Percentiles rank a stretch among this genome's conserved stretches.
Conservation (phyloP, 2,113 vertebrate genomes). For the Montifringilla adamsi region DNA sequence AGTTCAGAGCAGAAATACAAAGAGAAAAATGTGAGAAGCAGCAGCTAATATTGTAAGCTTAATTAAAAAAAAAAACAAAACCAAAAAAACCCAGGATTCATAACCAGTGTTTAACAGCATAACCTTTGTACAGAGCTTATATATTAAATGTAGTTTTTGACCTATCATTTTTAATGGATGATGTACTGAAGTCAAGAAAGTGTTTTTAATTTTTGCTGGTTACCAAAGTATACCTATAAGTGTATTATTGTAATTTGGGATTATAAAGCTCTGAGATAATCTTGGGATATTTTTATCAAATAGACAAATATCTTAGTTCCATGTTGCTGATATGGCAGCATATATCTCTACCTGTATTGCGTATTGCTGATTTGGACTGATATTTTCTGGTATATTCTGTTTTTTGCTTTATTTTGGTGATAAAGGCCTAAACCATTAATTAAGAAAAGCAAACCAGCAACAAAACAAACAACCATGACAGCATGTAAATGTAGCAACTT, state of each 20-base stretch:
- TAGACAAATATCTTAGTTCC: not conserved
- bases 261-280: not conserved
- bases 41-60: not conserved
- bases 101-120: not conserved
- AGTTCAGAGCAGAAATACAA: not conserved
- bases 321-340: not conserved
- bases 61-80: not conserved
- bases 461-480: not conserved
- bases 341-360: not conserved
- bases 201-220: not conserved
- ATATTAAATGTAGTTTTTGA: not conserved
- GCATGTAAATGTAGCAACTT: conserved; percentile 9
- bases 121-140: not conserved
- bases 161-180: not conserved
- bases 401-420: not conserved
- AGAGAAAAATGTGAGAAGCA: not conserved
- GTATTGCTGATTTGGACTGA: not conserved
- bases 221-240: not conserved
- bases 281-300: not conserved
- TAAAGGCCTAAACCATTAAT: not conserved
- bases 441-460: not conserved
- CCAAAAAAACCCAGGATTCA: not conserved
- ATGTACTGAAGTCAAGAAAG: not conserved
- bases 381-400: not conserved
- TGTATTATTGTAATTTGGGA: not conserved